Percentiles rank a stretch among this genome's conserved stretches.
Conservation (phyloP, 2,888 invertebrate species). For the Malthinus flaveolus region DNA sequence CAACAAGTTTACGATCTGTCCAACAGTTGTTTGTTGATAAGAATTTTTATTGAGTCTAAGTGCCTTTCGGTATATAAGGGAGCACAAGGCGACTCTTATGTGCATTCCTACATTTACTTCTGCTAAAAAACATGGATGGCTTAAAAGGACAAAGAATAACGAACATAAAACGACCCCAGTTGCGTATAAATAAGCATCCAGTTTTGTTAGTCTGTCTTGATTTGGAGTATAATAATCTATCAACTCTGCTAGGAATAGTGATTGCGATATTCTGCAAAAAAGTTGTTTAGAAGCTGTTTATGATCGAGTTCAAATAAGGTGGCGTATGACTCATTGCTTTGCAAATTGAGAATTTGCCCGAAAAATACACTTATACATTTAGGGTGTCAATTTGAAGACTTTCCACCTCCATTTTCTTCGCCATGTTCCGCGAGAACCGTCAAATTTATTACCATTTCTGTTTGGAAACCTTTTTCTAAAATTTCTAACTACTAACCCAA, state of each 20-base stretch:
- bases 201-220: conserved; percentile 47
- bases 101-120: conserved; percentile 70
- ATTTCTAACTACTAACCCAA: too few species aligned
- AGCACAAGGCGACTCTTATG: conserved; percentile 71
- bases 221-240: conserved; percentile 63
- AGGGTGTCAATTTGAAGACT: too few species aligned
- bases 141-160: conserved; percentile 42
- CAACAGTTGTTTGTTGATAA: conserved; percentile 78
- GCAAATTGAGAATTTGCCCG: too few species aligned
- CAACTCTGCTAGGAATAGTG: conserved; percentile 57
- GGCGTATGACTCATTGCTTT: too few species aligned
- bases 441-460: too few species aligned
- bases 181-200: conserved; percentile 58
- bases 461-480: too few species aligned
- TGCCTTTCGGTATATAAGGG: conserved; percentile 76
- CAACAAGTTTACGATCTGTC: conserved; percentile 80
- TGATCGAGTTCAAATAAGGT: too few species aligned
- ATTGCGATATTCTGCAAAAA: too few species aligned
- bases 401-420: too few species aligned
- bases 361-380: too few species aligned
- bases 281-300: too few species aligned
- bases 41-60: conserved; percentile 67
- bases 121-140: conserved; percentile 63
- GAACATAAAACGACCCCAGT: conserved; percentile 26
- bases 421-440: too few species aligned